Evolutionary conservation across 2,113 vertebrate genomes (phyloP).

Genomic region (Paradoxurus hermaphroditus): DNA sequence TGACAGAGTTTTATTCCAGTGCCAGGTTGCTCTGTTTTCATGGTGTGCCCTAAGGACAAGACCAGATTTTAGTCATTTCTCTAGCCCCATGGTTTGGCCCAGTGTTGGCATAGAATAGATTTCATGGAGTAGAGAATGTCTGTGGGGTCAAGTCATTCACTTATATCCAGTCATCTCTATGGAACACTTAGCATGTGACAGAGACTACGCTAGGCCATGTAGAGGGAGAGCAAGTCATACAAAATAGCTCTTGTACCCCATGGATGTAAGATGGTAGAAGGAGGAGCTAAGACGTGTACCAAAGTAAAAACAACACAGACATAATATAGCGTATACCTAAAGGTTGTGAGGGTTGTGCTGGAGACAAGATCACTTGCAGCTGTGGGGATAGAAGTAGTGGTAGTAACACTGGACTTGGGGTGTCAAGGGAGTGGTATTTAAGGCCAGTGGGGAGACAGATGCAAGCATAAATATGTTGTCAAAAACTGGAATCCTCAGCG

Average conservation of each 20-base stretch:
- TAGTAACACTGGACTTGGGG: background rate
- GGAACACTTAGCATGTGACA: background rate
- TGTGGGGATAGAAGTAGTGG: background rate
- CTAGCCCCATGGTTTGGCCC: background rate
- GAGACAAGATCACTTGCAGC: background rate
- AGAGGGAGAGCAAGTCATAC: background rate
- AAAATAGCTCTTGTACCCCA: background rate
- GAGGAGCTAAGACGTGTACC: background rate
- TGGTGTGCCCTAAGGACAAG: background rate
- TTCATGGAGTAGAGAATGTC: background rate
- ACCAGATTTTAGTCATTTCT: background rate
- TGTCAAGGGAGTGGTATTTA: background rate
- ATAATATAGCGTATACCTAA: background rate
- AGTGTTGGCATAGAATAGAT: background rate
- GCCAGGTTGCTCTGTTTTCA: background rate
- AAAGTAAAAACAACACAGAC: background rate
- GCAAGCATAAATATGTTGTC: background rate
- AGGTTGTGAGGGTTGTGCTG: background rate
- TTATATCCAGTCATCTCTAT: background rate
- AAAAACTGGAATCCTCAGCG: background rate
- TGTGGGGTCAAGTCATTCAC: background rate
- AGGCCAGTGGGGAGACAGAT: background rate
- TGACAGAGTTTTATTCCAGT: background rate
- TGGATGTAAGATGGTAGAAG: background rate
- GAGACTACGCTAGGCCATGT: background rate